Conservation (phyloP, 2,888 invertebrate genomes). For the Melikaiella ostensackeni region DNA sequence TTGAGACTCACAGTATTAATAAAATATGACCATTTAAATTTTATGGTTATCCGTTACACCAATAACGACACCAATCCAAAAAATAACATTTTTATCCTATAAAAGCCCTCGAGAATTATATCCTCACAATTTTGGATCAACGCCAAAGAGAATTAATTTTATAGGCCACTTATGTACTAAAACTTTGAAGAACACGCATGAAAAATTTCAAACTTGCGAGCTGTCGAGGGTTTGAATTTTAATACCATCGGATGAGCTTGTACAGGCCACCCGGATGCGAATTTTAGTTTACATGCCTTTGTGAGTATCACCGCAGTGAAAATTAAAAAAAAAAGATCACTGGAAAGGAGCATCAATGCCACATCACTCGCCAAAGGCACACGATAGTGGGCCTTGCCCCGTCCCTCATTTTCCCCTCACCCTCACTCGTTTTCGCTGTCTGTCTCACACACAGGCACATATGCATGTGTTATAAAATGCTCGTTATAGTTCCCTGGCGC, state of each 20-base stretch:
- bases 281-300: constrained; percentile 2
- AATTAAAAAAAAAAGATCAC: constrained; percentile 20
- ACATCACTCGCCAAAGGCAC: constrained; percentile 40
- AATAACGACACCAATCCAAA: background rate
- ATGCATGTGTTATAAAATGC: constrained; percentile 71
- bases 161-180: constrained; percentile 10
- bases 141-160: constrained; percentile 21
- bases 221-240: constrained; percentile 9
- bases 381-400: constrained; percentile 42
- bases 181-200: constrained; percentile 14
- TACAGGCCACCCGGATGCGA: constrained; percentile 3
- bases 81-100: background rate
- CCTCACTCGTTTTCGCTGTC: constrained; percentile 47
- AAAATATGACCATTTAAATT: background rate
- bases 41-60: background rate
- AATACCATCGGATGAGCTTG: constrained; percentile 11
- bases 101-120: constrained; percentile 5
- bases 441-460: constrained; percentile 24
- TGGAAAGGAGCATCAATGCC: constrained; percentile 24
- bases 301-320: background rate
- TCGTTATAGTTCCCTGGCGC: constrained; percentile 71
- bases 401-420: constrained; percentile 25
- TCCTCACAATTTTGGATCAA: constrained; percentile 24
- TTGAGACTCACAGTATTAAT: background rate
- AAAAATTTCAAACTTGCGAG: background rate